A percentile compares a stretch with the other conserved stretches of the same genome.
These are phyloP conservation scores for Beroe forskalii DNA, from an alignment of 37 sponge, comb jelly and placozoan species.

Conservation along the genomic window DNA sequence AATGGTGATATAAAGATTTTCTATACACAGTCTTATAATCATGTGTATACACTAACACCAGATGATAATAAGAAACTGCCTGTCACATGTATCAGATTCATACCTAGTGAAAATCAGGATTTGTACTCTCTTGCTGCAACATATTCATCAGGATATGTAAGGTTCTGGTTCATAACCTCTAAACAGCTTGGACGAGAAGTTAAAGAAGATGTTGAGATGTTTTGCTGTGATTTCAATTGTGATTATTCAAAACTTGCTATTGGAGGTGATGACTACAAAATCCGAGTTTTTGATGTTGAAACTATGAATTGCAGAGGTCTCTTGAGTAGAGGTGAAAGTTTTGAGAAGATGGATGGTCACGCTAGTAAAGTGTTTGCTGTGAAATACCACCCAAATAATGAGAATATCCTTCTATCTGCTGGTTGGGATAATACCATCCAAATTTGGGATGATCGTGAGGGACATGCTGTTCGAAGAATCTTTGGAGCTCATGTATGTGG, in stretches of 20 bases:
- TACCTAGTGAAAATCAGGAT: neutral
- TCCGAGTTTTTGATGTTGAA: conserved; percentile 41
- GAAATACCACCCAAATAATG: conserved; percentile 76
- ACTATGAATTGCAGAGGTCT: neutral
- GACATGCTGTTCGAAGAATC: conserved; percentile 70
- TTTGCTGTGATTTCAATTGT: conserved; percentile 62
- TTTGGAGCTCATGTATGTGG: conserved; percentile 50
- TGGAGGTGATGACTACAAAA: conserved; percentile 65
- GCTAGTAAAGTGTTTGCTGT: conserved; percentile 74
- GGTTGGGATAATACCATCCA: conserved; percentile 90
- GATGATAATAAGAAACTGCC: conserved; percentile 53
- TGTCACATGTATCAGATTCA: conserved; percentile 37
- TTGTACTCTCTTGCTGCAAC: conserved; percentile 35
- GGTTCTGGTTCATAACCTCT: conserved; percentile 50
- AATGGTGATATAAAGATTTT: conserved; percentile 64
- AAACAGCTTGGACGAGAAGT: conserved; percentile 34
- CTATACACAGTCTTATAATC: conserved; percentile 25
- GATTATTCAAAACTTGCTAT: conserved; percentile 24
- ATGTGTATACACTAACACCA: conserved; percentile 37
- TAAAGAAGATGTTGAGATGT: conserved; percentile 24
- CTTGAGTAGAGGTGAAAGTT: conserved; percentile 53
- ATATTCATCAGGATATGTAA: conserved; percentile 52
- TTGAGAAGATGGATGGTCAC: conserved; percentile 81
- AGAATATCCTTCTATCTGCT: conserved; percentile 69
- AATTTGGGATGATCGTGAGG: conserved; percentile 70